Base-by-base conservation (phyloP, 2,113 vertebrate genomes). In the Entosphenus tridentatus region DNA sequence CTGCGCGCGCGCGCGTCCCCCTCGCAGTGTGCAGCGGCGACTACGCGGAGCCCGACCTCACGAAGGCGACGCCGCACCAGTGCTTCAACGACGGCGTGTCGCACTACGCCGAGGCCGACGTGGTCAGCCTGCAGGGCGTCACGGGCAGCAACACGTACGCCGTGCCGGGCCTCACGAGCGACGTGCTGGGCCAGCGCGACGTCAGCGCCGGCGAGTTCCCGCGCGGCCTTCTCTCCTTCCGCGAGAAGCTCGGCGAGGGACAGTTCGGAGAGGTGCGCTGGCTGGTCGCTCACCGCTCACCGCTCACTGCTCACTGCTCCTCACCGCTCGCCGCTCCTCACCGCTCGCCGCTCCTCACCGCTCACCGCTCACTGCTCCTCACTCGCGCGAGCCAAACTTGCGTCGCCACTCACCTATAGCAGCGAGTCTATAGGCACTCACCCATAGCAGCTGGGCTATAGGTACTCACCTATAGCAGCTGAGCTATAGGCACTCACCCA, bases 101-200 rank as follows among this genome's bases (percentile, higher is more conserved):
- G 10, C 87, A 89, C 69, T 93, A 93, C 4, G 89, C 89, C 0
- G 89, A 93, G 76, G 89, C 89, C 1, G 88, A 93, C 79, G 89
- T 93, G 14, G 82, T 91, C 67, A 89, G 85, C 73, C 80, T 92
- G 73, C 87, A 90, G 73, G 88, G 87, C 0, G 86, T 89, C 71
- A 90, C 85, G 0, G 88, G 88, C 9, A 87, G 88, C 78, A 91
- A 88, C 78, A 89, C 87, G 3, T 93, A 93, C 1, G 87, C 88
- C 0, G 86, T 93, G 3, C 88, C 88, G 0, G 86, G 85, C n/a
- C 73, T 85, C 75, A 81, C 80, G 0, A 80, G 80, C 1, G 80
- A 83, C 1, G 75, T 75, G 57, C 83, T 80, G 0, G 77, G 80
- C 1, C 81, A 83, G 2, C 86, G 89, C 62, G 81, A 82, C 39